Conservation (phyloP, 2,113 vertebrate species). For the Podocnemis expansa region DNA sequence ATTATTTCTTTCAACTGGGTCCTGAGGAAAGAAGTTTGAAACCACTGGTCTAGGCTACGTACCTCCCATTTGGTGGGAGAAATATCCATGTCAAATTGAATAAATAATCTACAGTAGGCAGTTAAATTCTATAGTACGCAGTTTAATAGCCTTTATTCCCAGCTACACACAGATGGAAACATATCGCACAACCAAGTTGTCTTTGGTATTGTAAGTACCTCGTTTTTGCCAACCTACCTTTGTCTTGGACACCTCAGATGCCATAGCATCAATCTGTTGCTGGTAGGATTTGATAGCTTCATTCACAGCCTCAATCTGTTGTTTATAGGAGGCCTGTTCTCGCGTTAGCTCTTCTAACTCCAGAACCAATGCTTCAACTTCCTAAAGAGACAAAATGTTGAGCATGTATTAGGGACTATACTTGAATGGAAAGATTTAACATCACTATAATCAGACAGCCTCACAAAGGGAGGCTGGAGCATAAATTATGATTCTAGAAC, state of each 20-base stretch:
- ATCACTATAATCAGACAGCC: background rate
- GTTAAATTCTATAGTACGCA: background rate
- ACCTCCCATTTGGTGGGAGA: background rate
- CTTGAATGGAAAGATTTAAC: background rate
- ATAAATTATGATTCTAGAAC: background rate
- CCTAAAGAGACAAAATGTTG: constrained; percentile 76
- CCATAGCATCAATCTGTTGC: constrained; percentile 83
- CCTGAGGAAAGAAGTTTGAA: no score
- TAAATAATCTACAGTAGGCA: background rate
- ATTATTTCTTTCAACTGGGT: no score
- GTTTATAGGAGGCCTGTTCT: constrained; percentile 84
- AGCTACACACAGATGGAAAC: background rate
- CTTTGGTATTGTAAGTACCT: background rate
- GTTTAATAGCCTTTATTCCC: background rate
- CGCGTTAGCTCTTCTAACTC: constrained; percentile 89
- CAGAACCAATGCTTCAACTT: constrained; percentile 85
- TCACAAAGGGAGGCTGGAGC: background rate
- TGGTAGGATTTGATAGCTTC: constrained; percentile 83
- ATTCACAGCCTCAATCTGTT: constrained; percentile 86
- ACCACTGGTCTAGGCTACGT: no score
- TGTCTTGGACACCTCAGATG: constrained; percentile 81
- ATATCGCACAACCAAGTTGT: background rate
- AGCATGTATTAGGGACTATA: background rate
- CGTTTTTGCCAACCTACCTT: constrained; percentile 77
- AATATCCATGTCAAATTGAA: background rate